Base-by-base conservation (phyloP, 2,888 invertebrate species). In the Scrobipalpa atriplicella region DNA sequence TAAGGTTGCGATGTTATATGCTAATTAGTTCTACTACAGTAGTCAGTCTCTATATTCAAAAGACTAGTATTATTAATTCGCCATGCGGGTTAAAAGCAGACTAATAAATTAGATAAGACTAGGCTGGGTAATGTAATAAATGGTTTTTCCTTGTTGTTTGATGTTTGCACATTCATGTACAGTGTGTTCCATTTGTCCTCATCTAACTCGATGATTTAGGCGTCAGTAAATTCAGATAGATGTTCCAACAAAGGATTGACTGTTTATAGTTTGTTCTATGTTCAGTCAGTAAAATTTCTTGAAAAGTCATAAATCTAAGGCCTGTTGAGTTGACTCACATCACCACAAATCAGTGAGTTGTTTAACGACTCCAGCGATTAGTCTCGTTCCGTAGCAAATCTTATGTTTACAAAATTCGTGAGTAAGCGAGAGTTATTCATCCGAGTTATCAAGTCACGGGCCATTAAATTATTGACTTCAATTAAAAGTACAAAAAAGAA, bases 361-460 rank as follows among this genome's bases (percentile, higher is more conserved):
- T 80, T 75, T 76, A 78, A 70, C 78, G 70, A 80, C 81, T 78
- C 70, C 65, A 73, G 38, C 72, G 77, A 83, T 84, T 85, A 77
- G 79, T 76, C 71, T 75, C 77, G 71, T 68, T 64, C 71, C 74
- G 78, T 77, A 72, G 72, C 77, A 74, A 84, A 84, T 85, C 66
- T 76, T 72, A 82, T 81, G 80, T 82, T 84, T 80, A 73, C 77
- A 69, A 79, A 83, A 79, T 79, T 76, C 69, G 71, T 79, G 79
- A 83, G 76, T 78, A 81, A 82, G 70, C 72, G 69, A 67, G 71
- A 64, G 68, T 78, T 78, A 78, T 80, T 82, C 79, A 80, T 79
- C 77, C 74, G 69, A 69, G 67, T 67, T 70, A 70, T 70, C 64
- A 65, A 60, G 61, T 63, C 65, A 66, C 36, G 65, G 51, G 29